A percentile compares a stretch with the other conserved stretches of the same genome.
These are phyloP conservation scores for Eulemur rufifrons DNA, from an alignment of 2,113 vertebrate genomes.

Conservation along the genomic window DNA sequence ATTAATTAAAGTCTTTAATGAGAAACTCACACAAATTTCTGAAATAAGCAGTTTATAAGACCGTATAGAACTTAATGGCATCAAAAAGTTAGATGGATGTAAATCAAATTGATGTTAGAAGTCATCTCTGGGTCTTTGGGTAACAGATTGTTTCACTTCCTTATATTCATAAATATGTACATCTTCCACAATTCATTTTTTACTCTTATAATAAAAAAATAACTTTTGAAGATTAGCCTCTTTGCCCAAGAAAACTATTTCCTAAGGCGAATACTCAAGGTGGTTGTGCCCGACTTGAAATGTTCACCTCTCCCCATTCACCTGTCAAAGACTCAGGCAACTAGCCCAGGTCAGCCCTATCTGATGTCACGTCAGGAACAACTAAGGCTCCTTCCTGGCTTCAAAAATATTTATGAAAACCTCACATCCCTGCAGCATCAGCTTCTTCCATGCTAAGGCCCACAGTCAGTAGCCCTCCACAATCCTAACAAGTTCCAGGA, in stretches of 20 bases:
- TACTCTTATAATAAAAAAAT: background rate
- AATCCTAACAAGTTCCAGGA: background rate
- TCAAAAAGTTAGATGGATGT: background rate
- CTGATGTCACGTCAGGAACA: background rate
- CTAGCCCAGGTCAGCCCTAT: background rate
- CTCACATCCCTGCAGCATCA: background rate
- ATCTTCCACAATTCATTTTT: background rate
- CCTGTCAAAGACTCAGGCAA: background rate
- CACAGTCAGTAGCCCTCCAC: background rate
- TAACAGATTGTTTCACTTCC: background rate
- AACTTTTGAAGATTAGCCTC: background rate
- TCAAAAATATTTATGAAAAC: background rate
- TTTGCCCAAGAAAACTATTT: background rate
- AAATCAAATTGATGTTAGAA: background rate
- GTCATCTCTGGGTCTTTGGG: background rate
- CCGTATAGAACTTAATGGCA: background rate
- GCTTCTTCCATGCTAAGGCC: background rate
- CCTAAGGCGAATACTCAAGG: background rate
- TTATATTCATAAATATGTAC: background rate
- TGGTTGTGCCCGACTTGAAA: background rate
- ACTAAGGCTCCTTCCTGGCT: background rate
- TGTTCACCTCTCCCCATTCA: background rate
- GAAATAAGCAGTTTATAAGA: background rate
- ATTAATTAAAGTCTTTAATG: constrained; percentile 22
- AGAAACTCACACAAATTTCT: background rate